Evolutionary conservation across 1,140 invertebrate genomes (phyloP).

Genomic region (Diuraphis noxia): DNA sequence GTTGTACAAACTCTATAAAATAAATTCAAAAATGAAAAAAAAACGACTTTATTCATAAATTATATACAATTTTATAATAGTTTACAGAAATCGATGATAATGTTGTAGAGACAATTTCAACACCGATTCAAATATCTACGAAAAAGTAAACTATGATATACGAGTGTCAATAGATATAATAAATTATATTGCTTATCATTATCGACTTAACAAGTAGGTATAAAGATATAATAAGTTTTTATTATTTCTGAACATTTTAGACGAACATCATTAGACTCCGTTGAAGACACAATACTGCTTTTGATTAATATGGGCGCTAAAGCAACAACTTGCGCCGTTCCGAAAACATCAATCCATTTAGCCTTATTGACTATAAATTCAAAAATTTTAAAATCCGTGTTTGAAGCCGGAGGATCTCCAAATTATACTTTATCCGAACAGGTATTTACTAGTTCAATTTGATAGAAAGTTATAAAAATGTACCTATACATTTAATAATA

Average conservation of each 20-base stretch:
- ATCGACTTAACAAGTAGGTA: neutral
- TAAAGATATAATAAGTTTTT: neutral
- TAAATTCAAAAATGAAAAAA: neutral
- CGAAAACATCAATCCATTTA: conserved; percentile 28
- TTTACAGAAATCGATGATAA: neutral
- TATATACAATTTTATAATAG: neutral
- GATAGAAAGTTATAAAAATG: neutral
- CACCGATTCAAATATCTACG: neutral
- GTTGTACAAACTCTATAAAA: neutral
- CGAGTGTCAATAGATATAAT: neutral
- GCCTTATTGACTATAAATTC: conserved; percentile 31
- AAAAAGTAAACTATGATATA: neutral
- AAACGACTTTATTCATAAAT: neutral
- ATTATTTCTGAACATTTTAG: neutral
- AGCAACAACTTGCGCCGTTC: neutral
- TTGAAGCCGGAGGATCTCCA: conserved; percentile 3
- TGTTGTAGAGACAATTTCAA: neutral
- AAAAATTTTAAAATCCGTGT: conserved; percentile 2
- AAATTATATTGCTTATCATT: neutral
- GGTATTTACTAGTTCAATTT: neutral
- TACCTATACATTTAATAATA: neutral
- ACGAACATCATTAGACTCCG: neutral
- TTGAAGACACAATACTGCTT: conserved; percentile 13
- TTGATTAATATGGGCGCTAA: conserved; percentile 29
- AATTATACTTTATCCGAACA: neutral